Evolutionary conservation across 2,888 invertebrate genomes (phyloP), one percentile per base, ranked within the genome.

Genomic region (Drosophila greeni): DNA sequence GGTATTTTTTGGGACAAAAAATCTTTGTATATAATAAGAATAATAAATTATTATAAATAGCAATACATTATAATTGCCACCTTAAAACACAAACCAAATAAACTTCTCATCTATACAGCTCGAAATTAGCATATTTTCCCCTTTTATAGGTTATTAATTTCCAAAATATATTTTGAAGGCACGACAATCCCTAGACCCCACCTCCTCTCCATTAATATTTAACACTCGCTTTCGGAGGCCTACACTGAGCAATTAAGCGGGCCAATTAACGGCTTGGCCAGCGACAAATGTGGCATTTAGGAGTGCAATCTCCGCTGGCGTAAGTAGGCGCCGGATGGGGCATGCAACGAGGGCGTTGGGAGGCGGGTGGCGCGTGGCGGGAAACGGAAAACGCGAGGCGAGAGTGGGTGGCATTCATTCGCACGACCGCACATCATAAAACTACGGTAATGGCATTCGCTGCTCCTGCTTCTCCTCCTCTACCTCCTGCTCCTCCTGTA

Each of bases 351-450:
- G 18, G 11, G 6, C 1, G 2, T 2, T 2, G 11, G 20, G 24
- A 26, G n/a, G 23, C 20, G 11, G 26, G 11, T 16, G 14, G 14
- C 40, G 14, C 5, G 9, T 11, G 29, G 11, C 26, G 26, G 36
- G 2, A 36, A 36, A 36, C 36, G 36, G 36, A 6, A 40, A 23
- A 20, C 39, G 20, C 20, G 20, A 14, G 45, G n/a, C 37, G n/a
- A 11, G 18, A 1, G 42, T 11, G 52, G 26, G 51, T 40, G 58
- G 47, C 29, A 34, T 58, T 65, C 65, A 65, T 55, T 70, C 49
- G 66, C 66, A 70, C 62, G 60, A 54, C 60, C 68, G 62, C 64
- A 65, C 53, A 55, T 53, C 65, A 72, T 73, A 57, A 60, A 61
- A 61, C 48, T 49, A 53, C 48, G 54, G 64, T 59, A 66, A 73